phyloP scores from a whole-genome alignment of 2,113 vertebrate genomes.

The Cygnus atratus region DNA sequence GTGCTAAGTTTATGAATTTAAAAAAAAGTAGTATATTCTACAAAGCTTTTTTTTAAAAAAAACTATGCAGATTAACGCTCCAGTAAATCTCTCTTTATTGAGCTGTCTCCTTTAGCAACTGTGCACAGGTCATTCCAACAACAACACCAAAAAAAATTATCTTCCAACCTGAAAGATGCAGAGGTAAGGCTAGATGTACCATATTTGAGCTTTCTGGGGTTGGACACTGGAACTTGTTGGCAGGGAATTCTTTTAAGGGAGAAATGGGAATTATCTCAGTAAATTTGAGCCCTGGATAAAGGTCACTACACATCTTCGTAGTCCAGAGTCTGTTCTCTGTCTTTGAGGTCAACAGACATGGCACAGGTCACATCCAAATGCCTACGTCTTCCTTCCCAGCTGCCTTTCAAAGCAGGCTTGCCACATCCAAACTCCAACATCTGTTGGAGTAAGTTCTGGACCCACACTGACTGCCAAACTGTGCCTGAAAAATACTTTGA shows the following conservation, averaged over 20 bases:
- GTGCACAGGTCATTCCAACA: not conserved
- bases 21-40: not conserved
- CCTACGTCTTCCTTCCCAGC: not conserved
- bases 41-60: not conserved
- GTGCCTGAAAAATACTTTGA: not conserved
- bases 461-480: not conserved
- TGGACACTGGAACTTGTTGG: not conserved
- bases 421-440: not conserved
- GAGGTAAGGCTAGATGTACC: not conserved
- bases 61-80: not conserved
- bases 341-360: not conserved
- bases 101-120: not conserved
- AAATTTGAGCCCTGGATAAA: not conserved
- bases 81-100: not conserved
- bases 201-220: not conserved
- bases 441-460: not conserved
- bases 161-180: not conserved
- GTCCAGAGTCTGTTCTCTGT: not conserved
- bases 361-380: not conserved
- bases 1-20: not conserved
- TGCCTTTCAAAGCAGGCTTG: not conserved
- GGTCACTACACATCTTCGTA: not conserved
- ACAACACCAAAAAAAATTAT: not conserved
- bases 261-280: not conserved
- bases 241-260: not conserved